phyloP scores from a whole-genome alignment of 2,797 vertebrate species.

The Lepilemur septentrionalis region DNA sequence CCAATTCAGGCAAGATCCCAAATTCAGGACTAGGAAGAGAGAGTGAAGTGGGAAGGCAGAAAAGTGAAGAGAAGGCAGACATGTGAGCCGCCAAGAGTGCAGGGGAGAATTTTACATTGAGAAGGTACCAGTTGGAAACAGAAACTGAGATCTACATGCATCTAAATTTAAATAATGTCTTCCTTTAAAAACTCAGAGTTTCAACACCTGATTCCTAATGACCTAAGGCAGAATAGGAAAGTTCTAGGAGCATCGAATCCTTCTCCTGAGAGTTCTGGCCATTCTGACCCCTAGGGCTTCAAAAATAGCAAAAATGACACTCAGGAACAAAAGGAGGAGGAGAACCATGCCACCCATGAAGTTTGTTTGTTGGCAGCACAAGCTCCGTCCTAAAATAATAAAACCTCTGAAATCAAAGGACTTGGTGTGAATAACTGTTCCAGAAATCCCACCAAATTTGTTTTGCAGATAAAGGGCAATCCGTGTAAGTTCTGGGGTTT shows the following conservation, averaged over 20 bases:
- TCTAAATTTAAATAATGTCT: too few relatives aligned
- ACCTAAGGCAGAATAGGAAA: background rate
- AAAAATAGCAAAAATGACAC: background rate
- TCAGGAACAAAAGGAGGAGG: background rate
- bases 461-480: background rate
- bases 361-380: constrained; percentile 32
- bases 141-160: too few relatives aligned
- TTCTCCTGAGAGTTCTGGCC: background rate
- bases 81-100: background rate
- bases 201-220: background rate
- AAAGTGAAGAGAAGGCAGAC: background rate
- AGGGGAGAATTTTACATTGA: too few relatives aligned
- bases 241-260: background rate
- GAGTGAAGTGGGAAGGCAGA: background rate
- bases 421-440: constrained; percentile 67
- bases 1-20: background rate
- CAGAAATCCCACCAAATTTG: constrained; percentile 58
- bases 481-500: background rate
- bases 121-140: too few relatives aligned
- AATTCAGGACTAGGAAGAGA: background rate
- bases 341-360: background rate
- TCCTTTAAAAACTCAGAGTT: background rate
- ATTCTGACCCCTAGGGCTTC: background rate
- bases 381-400: constrained; percentile 36
- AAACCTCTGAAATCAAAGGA: constrained; percentile 57